phyloP scores from a whole-genome alignment of 2,797 vertebrate genomes.

The Mormyrops attenuatus region DNA sequence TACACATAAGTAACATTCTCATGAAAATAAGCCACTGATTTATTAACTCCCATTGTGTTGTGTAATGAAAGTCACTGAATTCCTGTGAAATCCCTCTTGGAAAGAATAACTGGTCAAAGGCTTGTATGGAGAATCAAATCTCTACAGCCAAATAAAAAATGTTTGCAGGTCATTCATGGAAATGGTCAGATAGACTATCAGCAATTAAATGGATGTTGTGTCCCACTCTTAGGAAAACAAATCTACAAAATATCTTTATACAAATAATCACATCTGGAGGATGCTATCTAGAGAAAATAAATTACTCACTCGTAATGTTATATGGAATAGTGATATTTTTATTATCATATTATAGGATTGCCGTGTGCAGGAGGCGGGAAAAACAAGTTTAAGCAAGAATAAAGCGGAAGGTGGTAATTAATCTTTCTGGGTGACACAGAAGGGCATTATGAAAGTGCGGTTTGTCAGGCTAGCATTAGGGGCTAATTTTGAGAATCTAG shows the following conservation, averaged over 20 bases:
- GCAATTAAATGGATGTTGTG: not conserved
- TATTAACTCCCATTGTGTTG: not conserved
- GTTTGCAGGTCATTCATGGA: not conserved
- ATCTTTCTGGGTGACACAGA: constrained; percentile 84
- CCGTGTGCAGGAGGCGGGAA: constrained; percentile 51
- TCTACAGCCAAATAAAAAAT: not conserved
- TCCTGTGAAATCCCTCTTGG: constrained; percentile 21
- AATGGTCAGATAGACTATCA: not conserved
- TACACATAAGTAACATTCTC: not conserved
- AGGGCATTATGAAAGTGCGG: constrained; percentile 78
- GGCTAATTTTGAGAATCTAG: constrained; percentile 99
- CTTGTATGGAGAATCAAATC: not conserved
- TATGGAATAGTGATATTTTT: constrained; percentile 39
- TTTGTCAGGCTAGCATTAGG: constrained; percentile 95
- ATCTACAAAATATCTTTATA: constrained; percentile 32
- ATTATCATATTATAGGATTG: constrained; percentile 73
- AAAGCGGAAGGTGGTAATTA: constrained; percentile 90
- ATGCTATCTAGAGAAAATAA: constrained; percentile 36
- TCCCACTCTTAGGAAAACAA: not conserved
- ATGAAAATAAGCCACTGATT: not conserved
- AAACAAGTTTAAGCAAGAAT: constrained; percentile 68
- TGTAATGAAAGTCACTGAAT: constrained; percentile 17
- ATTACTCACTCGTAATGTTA: constrained; percentile 36
- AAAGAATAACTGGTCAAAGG: not conserved
- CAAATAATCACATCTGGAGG: constrained; percentile 36